Conservation (phyloP, 2,797 vertebrate genomes). For the Lycodopsis pacificus region DNA sequence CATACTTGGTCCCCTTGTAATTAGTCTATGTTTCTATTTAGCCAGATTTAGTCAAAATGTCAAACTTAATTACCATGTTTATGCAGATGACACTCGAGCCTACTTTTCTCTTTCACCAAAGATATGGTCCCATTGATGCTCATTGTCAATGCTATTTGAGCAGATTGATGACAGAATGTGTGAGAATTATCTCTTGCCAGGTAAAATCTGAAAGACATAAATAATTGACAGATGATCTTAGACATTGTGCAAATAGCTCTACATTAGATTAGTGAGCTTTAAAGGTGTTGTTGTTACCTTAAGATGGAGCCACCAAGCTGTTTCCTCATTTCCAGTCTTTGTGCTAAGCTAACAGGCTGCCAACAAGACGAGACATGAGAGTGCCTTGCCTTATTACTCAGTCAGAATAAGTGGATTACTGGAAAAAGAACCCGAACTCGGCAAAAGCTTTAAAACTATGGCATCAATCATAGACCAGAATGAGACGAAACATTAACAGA, state of each 20-base stretch:
- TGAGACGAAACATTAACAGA: neutral
- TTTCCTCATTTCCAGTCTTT: neutral
- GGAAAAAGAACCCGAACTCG: neutral
- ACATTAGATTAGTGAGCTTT: neutral
- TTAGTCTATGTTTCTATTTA: neutral
- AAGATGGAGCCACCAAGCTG: neutral
- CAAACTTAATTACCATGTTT: too few species aligned
- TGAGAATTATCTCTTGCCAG: too few species aligned
- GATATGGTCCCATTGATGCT: too few species aligned
- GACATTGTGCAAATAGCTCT: neutral
- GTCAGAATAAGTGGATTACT: neutral
- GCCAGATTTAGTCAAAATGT: neutral
- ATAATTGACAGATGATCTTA: neutral
- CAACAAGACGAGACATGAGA: neutral
- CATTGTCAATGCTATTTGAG: too few species aligned
- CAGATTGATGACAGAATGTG: neutral
- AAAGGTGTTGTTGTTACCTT: neutral
- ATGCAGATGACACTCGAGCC: too few species aligned
- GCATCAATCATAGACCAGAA: neutral
- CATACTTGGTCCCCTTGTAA: neutral
- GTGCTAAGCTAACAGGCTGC: neutral
- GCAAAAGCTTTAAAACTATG: neutral
- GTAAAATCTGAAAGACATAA: too few species aligned
- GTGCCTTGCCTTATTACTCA: neutral
- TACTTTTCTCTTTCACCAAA: too few species aligned